Evolutionary conservation across 2,797 vertebrate species (phyloP).

Genomic region (Intellagama lesueurii): DNA sequence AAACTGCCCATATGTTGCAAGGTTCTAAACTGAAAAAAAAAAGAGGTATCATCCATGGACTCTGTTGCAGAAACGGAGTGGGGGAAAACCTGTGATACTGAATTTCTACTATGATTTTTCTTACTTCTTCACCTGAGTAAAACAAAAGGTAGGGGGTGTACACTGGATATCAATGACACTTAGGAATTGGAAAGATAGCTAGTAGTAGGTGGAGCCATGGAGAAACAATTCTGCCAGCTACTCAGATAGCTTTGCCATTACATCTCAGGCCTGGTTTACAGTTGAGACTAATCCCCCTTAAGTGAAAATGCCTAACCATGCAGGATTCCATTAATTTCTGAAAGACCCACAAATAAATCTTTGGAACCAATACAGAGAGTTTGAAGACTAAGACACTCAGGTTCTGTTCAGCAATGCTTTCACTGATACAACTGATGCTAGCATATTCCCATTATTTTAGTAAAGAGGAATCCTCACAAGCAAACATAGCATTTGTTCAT

Average conservation of each 20-base stretch:
- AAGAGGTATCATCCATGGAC: not conserved
- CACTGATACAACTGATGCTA: not conserved
- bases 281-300: not conserved
- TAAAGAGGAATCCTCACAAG: not conserved
- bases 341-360: constrained; percentile 36
- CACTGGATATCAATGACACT: constrained; percentile 1
- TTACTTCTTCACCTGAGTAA: not conserved
- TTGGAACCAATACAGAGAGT: constrained; percentile 2
- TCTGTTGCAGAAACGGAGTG: not conserved
- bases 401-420: not conserved
- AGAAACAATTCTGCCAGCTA: constrained; percentile 25
- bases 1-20: no score
- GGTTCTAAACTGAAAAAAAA: no score
- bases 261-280: not conserved
- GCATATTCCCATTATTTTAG: not conserved
- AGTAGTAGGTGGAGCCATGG: constrained; percentile 18
- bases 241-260: constrained; percentile 29
- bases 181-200: constrained; percentile 41
- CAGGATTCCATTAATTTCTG: constrained; percentile 37
- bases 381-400: not conserved
- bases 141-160: not conserved
- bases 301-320: constrained; percentile 19
- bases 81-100: not conserved
- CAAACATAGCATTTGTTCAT: not conserved
- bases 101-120: not conserved